Evolutionary conservation across 1,140 invertebrate species (phyloP).

Genomic region (Drosophila athabasca): DNA sequence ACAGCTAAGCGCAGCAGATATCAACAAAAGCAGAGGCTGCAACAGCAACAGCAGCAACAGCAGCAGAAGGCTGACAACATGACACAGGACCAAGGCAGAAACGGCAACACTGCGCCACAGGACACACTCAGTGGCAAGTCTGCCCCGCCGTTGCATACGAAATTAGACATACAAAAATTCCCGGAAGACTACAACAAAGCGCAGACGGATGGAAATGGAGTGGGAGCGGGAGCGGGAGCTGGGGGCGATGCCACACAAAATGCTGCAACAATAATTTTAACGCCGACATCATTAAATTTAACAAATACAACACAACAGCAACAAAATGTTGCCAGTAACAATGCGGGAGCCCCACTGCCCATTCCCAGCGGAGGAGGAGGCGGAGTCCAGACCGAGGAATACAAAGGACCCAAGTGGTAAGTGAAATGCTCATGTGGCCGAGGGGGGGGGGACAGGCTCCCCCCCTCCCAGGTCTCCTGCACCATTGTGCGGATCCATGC

Average conservation of each 20-base stretch:
- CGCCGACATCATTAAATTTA: slow-evolving; percentile 82
- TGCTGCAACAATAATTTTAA: slow-evolving; percentile 82
- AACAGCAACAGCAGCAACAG: slow-evolving; percentile 30
- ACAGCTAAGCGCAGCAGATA: slow-evolving; percentile 53
- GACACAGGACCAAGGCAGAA: slow-evolving; percentile 46
- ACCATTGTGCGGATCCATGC: slow-evolving; percentile 57
- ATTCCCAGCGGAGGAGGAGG: not conserved
- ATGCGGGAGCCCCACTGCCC: slow-evolving; percentile 16
- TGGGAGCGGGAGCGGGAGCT: slow-evolving; percentile 4
- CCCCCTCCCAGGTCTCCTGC: not conserved
- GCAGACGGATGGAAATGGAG: slow-evolving; percentile 19
- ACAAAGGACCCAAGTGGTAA: slow-evolving; percentile 80
- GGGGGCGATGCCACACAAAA: slow-evolving; percentile 56
- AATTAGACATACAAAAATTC: slow-evolving; percentile 80
- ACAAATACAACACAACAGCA: slow-evolving; percentile 67
- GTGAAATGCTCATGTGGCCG: slow-evolving; percentile 66
- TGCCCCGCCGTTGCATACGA: slow-evolving; percentile 54
- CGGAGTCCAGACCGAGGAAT: slow-evolving; percentile 48
- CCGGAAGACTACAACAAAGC: slow-evolving; percentile 60
- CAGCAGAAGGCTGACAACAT: slow-evolving; percentile 60
- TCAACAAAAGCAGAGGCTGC: slow-evolving; percentile 40
- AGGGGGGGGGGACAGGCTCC: slow-evolving; percentile 6
- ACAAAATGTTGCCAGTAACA: slow-evolving; percentile 56
- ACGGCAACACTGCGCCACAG: slow-evolving; percentile 26
- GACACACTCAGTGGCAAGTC: slow-evolving; percentile 26